Percentiles rank a stretch among this genome's conserved stretches.
phyloP scores from a whole-genome alignment of 1,140 invertebrate species.

The Rhopalosiphum maidis region DNA sequence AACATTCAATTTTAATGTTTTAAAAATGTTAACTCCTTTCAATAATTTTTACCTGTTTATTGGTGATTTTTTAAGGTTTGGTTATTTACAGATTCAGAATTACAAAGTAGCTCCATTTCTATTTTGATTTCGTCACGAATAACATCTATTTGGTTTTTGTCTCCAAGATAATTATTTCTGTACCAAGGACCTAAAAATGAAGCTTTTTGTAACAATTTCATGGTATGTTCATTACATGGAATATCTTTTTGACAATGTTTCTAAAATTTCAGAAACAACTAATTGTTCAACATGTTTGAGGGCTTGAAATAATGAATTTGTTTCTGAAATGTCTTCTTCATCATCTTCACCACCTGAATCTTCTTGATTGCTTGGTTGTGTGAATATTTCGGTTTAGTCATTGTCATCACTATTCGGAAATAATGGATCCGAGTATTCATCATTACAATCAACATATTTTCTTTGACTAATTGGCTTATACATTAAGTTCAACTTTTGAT shows the following conservation, averaged over 20 bases:
- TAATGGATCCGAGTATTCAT: not conserved
- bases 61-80: not conserved
- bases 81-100: not conserved
- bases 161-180: not conserved
- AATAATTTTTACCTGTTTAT: not conserved
- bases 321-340: slow-evolving; percentile 10
- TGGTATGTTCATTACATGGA: not conserved
- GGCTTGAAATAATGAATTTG: not conserved
- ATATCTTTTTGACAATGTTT: not conserved
- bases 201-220: not conserved
- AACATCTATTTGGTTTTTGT: not conserved
- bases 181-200: not conserved
- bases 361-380: not conserved
- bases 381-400: not conserved
- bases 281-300: slow-evolving; percentile 2
- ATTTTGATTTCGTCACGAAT: not conserved
- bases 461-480: not conserved
- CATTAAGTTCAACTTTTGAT: not conserved
- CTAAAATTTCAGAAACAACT: slow-evolving; percentile 1
- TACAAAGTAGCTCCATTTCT: not conserved
- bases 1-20: not conserved
- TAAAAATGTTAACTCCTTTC: not conserved
- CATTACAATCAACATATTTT: not conserved
- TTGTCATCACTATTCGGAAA: not conserved
- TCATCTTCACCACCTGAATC: not conserved